Conservation (phyloP, 2,797 vertebrate genomes). For the Sebastes elongatus region DNA sequence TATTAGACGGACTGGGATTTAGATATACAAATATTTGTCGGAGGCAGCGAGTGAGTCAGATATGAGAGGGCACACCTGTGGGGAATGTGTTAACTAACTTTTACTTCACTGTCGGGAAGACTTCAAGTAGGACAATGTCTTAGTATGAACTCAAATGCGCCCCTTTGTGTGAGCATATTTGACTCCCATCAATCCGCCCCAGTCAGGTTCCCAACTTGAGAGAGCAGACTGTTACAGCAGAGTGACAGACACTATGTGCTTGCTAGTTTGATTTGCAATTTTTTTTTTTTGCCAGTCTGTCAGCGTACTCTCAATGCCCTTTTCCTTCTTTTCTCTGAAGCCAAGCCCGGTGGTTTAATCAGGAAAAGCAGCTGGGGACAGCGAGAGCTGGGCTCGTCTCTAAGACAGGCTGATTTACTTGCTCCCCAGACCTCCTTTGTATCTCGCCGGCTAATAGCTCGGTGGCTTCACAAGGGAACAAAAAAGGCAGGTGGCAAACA, state of each 20-base stretch:
- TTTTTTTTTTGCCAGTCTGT: conserved; percentile 1
- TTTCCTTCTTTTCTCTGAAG: conserved; percentile 17
- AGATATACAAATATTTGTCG: background rate
- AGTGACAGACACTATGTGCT: conserved; percentile 28
- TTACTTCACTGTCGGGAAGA: background rate
- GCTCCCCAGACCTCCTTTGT: conserved; percentile 51
- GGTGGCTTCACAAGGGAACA: conserved; percentile 14
- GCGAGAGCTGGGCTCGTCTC: conserved; percentile 41
- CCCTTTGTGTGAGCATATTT: conserved; percentile 20
- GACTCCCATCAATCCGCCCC: conserved; percentile 14
- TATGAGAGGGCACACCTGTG: background rate
- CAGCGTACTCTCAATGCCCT: conserved; percentile 21
- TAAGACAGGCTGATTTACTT: conserved; percentile 59
- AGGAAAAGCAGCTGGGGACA: conserved; percentile 65
- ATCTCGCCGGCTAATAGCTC: conserved; percentile 37
- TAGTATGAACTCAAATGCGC: background rate
- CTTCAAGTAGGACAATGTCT: background rate
- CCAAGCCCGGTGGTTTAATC: conserved; percentile 62
- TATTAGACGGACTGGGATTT: background rate
- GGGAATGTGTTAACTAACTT: background rate
- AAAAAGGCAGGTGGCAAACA: conserved; percentile 36
- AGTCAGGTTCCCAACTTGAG: conserved; percentile 17
- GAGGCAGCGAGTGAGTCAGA: background rate
- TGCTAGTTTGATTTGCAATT: conserved; percentile 19
- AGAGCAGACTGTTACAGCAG: conserved; percentile 6